Percentiles rank a stretch among this genome's conserved stretches.
Evolutionary conservation across 2,113 vertebrate genomes (phyloP).

Genomic region (Stegostoma tigrinum): DNA sequence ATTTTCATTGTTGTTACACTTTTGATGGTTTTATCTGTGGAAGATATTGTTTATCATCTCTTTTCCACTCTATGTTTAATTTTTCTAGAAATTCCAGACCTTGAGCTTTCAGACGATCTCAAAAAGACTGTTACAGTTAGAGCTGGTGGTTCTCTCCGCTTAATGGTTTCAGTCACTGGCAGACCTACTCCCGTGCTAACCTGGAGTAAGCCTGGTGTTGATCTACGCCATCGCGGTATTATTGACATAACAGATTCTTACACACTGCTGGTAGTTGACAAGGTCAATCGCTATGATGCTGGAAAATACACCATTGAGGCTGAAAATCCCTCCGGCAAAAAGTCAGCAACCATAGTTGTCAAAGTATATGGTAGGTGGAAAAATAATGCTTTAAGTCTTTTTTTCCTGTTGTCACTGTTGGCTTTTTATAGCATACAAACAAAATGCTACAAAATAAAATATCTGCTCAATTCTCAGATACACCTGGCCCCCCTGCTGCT

Average conservation of each 20-base stretch:
- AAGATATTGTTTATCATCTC: background rate
- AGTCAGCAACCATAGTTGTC: constrained; percentile 82
- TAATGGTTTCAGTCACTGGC: constrained; percentile 79
- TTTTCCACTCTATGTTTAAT: constrained; percentile 34
- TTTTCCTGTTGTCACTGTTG: background rate
- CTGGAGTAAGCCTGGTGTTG: constrained; percentile 83
- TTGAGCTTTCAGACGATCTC: constrained; percentile 87
- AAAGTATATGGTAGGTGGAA: constrained; percentile 84
- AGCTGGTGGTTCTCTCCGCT: constrained; percentile 77
- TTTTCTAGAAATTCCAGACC: constrained; percentile 82
- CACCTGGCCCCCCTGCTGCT: constrained; percentile 82
- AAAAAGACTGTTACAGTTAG: constrained; percentile 88
- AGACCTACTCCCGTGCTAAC: constrained; percentile 77
- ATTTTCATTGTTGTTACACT: background rate
- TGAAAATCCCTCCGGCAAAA: constrained; percentile 91
- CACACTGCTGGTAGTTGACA: constrained; percentile 83
- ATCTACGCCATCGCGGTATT: constrained; percentile 80
- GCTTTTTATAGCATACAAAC: background rate
- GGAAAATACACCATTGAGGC: constrained; percentile 88
- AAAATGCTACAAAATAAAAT: background rate
- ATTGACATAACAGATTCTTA: constrained; percentile 81
- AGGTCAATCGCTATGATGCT: constrained; percentile 92
- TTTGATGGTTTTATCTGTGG: background rate
- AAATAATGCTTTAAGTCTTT: background rate
- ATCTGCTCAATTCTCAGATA: constrained; percentile 60